Evolutionary conservation across 2,888 invertebrate genomes (phyloP).

Genomic region (Macrosiphum euphorbiae): DNA sequence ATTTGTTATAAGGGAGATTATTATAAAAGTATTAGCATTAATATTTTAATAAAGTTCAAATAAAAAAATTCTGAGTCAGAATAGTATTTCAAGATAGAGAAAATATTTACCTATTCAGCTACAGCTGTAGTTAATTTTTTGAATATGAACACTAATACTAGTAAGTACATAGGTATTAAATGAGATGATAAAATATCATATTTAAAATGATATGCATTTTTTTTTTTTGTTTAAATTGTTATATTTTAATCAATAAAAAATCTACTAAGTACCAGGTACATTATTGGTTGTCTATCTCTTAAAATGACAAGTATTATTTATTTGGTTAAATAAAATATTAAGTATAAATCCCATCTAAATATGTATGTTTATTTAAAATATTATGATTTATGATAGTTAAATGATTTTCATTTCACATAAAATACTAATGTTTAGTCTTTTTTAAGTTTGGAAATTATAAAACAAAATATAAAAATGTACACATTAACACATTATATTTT

Average conservation of each 20-base stretch:
- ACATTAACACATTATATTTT: background rate
- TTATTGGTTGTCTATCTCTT: background rate
- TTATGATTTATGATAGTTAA: no score
- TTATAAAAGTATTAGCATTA: background rate
- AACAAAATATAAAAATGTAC: background rate
- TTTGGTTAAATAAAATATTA: background rate
- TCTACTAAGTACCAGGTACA: background rate
- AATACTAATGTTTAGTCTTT: background rate
- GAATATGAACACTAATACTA: background rate
- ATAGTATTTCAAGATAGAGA: background rate
- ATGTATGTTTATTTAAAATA: no score
- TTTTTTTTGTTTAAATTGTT: background rate
- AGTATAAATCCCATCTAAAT: background rate
- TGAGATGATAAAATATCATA: background rate
- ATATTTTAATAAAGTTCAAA: background rate
- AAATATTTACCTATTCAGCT: background rate
- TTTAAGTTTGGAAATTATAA: no score
- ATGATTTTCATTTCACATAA: background rate
- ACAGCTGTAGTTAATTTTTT: background rate
- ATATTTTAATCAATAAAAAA: background rate
- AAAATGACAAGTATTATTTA: background rate
- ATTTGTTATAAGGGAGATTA: background rate
- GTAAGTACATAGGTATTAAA: background rate
- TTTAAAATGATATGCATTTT: background rate
- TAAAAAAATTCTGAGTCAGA: background rate